Conservation (phyloP, 2,888 invertebrate species). For the Andricus curvator region DNA sequence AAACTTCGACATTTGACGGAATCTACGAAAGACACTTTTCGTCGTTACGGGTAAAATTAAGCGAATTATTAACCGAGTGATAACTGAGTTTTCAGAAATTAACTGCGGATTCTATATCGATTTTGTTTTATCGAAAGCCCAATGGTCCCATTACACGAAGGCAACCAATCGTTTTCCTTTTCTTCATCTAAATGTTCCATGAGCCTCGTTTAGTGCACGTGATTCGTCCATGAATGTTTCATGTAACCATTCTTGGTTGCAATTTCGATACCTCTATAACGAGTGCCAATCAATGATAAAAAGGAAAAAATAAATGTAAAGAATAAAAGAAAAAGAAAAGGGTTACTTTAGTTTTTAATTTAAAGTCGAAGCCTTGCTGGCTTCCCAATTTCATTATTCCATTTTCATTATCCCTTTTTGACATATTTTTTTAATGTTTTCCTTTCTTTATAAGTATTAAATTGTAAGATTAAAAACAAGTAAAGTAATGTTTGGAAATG, state of each 20-base stretch:
- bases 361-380: not conserved
- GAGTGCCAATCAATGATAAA: conserved; percentile 15
- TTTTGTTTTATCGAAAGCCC: conserved; percentile 11
- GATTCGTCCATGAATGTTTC: conserved; percentile 32
- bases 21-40: no score
- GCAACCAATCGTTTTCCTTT: conserved; percentile 9
- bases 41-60: not conserved
- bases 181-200: conserved; percentile 27
- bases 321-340: not conserved
- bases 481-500: not conserved
- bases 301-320: not conserved
- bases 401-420: not conserved
- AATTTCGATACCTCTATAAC: conserved; percentile 27
- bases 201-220: conserved; percentile 26
- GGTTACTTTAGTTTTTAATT: not conserved
- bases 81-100: not conserved
- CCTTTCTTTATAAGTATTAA: not conserved
- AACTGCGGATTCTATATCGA: conserved; percentile 1
- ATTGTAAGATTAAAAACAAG: not conserved
- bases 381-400: not conserved
- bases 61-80: not conserved
- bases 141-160: conserved; percentile 9
- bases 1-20: no score
- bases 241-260: conserved; percentile 21
- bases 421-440: not conserved